phyloP scores from a whole-genome alignment of 2,888 invertebrate species.

The Polyploca ridens region DNA sequence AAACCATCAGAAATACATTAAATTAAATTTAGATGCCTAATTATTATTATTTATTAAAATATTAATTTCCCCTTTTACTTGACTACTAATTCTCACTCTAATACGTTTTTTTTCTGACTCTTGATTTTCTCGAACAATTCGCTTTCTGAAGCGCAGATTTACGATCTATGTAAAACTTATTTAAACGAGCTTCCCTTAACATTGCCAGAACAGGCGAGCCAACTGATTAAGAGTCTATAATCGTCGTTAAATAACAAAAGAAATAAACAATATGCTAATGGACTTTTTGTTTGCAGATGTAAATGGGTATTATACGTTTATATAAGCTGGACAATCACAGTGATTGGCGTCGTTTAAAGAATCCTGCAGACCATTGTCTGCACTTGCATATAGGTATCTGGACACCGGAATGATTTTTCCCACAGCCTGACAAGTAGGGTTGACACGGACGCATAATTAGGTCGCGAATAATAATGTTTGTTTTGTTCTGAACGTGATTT shows the following conservation, averaged over 20 bases:
- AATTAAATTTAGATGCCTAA: too few relatives aligned
- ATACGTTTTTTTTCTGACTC: neutral
- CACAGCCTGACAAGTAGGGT: conserved; percentile 22
- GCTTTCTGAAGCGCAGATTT: neutral
- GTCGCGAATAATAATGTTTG: neutral
- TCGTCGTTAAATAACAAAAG: conserved; percentile 12
- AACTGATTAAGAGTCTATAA: conserved; percentile 9
- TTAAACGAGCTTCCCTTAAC: neutral
- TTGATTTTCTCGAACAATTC: neutral
- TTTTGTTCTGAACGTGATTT: neutral
- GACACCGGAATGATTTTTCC: conserved; percentile 29
- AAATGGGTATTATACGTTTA: conserved; percentile 31
- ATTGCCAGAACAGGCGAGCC: neutral
- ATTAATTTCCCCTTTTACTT: too few relatives aligned
- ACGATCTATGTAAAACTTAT: neutral
- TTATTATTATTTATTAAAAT: too few relatives aligned
- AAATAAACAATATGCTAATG: conserved; percentile 33
- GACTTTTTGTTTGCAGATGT: conserved; percentile 35
- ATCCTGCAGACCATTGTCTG: conserved; percentile 34
- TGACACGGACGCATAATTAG: conserved; percentile 2
- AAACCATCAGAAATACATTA: too few relatives aligned
- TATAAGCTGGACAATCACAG: conserved; percentile 20
- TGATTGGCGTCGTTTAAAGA: conserved; percentile 8
- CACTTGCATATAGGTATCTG: conserved; percentile 26
- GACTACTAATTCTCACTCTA: too few relatives aligned